Evolutionary conservation across 2,113 vertebrate species (phyloP), one percentile per base, ranked within the genome.

Genomic region (Rousettus leschenaultii): DNA sequence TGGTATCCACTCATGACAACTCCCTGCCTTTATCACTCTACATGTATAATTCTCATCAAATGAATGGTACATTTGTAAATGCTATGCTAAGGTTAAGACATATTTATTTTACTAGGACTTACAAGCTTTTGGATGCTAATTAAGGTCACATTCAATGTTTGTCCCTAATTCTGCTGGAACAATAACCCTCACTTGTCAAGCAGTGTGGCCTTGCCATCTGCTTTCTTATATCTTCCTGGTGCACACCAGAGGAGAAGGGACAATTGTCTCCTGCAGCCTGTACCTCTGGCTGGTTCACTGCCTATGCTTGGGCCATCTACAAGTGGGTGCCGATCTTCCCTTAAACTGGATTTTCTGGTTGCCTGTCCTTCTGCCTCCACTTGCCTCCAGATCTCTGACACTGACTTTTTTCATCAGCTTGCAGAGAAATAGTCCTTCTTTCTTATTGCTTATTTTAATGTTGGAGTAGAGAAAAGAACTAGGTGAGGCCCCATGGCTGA

Each of bases 61-160:
- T 40, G 40, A 70, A 35, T 14, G 2, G 8, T 82, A 43, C 48
- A 21, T 74, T 35, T 1, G 30, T 35, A 83, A 71, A 68, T 21
- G 51, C 21, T 51, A 59, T n/a, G 7, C 26, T 68, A 61, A 51
- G 78, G 38, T 84, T 66, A 78, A 16, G 21, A 22, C 19, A 33
- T 28, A 68, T 77, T 78, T 90, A 68, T 51, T 61, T 61, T 40
- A 12, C 28, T 15, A 19, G 22, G 24, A 28, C 40, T 48, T 51
- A 53, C 19, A 78, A 83, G 61, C 28, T 70, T 90, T 26, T 61
- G 4, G 21, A 43, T 95, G 40, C 61, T 48, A 78, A 85, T 61
- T 59, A 85, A 90, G 61, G 80, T 77, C 40, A 78, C n/a, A 70
- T 84, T 85, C 71, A 28, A 68, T 33, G 61, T 90, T 77, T 40